phyloP scores from a whole-genome alignment of 2,797 vertebrate genomes.

The Tympanoctomys barrerae region DNA sequence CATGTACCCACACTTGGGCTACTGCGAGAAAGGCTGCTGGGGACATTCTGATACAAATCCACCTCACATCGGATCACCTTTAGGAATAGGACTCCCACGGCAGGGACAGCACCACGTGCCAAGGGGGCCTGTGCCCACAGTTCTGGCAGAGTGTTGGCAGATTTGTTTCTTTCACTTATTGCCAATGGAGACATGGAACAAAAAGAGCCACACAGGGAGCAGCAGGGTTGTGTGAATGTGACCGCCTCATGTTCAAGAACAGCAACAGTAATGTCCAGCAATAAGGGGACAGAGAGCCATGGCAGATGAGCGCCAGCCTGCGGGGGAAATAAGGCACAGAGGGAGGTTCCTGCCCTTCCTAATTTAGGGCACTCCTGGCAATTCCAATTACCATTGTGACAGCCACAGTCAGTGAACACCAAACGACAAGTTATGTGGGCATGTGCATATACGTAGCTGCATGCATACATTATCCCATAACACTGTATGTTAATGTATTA shows the following conservation, averaged over 20 bases:
- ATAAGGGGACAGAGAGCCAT: background rate
- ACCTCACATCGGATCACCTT: background rate
- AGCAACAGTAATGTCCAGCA: background rate
- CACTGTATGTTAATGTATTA: background rate
- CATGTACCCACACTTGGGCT: background rate
- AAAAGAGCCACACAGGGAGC: background rate
- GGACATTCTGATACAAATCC: background rate
- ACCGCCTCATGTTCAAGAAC: background rate
- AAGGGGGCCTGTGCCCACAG: rapidly evolving
- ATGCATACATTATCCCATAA: background rate
- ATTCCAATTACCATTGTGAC: rapidly evolving
- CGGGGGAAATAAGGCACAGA: background rate
- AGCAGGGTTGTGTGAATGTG: background rate
- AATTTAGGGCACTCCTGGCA: background rate
- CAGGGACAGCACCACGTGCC: rapidly evolving
- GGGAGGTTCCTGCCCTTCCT: background rate
- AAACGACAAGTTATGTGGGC: background rate
- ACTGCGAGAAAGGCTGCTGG: background rate
- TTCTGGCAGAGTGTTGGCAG: no score
- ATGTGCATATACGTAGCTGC: rapidly evolving
- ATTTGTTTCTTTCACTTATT: background rate
- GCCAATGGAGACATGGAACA: background rate
- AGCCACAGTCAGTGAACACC: background rate
- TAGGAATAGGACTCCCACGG: background rate
- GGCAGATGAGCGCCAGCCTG: background rate